A percentile compares a stretch with the other conserved stretches of the same genome.
Conservation (phyloP, 2,113 vertebrate species). For the Saguinus imperator region DNA sequence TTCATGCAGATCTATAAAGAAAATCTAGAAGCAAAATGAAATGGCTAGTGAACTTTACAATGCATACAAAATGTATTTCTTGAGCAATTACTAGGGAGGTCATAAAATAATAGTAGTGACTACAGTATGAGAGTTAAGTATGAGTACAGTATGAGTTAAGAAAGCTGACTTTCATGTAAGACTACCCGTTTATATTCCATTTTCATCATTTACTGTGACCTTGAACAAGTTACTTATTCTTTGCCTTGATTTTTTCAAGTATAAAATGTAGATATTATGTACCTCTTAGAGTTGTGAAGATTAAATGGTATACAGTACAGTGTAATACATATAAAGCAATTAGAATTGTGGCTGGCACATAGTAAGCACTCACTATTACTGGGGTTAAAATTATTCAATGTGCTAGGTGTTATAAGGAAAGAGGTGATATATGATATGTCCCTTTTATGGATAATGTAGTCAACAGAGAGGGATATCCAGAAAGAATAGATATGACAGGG, state of each 20-base stretch:
- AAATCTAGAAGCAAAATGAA: neutral
- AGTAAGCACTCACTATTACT: neutral
- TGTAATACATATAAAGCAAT: conserved; percentile 12
- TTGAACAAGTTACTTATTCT: neutral
- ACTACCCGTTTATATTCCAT: neutral
- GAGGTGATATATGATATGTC: neutral
- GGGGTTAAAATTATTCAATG: neutral
- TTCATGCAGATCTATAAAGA: neutral
- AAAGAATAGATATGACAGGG: neutral
- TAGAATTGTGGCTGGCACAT: neutral
- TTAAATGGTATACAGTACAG: neutral
- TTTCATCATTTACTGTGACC: conserved; percentile 33
- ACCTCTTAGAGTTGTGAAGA: neutral
- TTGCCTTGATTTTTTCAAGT: conserved; percentile 11
- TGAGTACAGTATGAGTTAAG: neutral
- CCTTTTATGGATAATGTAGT: neutral
- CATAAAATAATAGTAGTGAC: neutral
- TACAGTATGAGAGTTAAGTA: too few species aligned
- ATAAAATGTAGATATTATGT: neutral
- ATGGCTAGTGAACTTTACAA: neutral
- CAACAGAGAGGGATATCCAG: neutral
- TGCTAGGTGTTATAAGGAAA: neutral
- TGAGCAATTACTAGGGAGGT: neutral
- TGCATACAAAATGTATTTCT: neutral
- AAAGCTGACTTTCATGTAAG: neutral